Conservation (phyloP, 1,140 invertebrate species). For the Drusus annulatus region DNA sequence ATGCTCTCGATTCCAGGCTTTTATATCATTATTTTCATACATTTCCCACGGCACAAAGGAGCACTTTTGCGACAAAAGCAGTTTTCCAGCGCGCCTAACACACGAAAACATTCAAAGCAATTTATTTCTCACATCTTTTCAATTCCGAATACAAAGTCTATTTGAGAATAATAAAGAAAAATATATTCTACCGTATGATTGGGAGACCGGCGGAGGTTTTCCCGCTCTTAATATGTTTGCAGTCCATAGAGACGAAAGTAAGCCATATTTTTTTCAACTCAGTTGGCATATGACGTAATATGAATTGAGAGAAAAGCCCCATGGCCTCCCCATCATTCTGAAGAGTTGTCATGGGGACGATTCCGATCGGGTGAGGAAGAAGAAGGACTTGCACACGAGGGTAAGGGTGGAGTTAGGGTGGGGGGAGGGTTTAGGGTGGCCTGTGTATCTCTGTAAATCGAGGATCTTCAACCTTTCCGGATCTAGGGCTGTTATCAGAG, state of each 20-base stretch:
- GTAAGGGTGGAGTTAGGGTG: constrained; percentile 3
- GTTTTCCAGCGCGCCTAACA: constrained; percentile 42
- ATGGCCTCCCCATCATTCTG: constrained; percentile 44
- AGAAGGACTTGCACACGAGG: constrained; percentile 10
- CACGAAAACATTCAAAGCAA: constrained; percentile 52
- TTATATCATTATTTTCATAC: constrained; percentile 41
- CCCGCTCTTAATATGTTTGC: constrained; percentile 45
- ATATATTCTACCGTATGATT: constrained; percentile 50
- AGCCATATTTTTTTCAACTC: constrained; percentile 57
- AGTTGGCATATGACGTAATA: constrained; percentile 58
- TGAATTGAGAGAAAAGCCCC: constrained; percentile 55
- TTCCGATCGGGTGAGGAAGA: constrained; percentile 24
- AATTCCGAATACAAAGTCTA: constrained; percentile 50
- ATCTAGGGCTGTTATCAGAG: constrained; percentile 26
- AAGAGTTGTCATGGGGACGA: constrained; percentile 53
- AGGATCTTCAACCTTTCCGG: constrained; percentile 33
- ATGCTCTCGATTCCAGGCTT: constrained; percentile 40
- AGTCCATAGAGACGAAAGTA: constrained; percentile 47
- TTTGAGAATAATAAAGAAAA: constrained; percentile 53
- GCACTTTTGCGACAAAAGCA: constrained; percentile 48
- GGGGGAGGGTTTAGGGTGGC: neutral
- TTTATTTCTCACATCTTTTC: constrained; percentile 51
- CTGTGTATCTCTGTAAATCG: constrained; percentile 19
- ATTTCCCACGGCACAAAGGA: constrained; percentile 45
- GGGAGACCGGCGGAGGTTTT: constrained; percentile 27